Evolutionary conservation across 2,888 invertebrate species (phyloP).

Genomic region (Apocheima hispidaria): DNA sequence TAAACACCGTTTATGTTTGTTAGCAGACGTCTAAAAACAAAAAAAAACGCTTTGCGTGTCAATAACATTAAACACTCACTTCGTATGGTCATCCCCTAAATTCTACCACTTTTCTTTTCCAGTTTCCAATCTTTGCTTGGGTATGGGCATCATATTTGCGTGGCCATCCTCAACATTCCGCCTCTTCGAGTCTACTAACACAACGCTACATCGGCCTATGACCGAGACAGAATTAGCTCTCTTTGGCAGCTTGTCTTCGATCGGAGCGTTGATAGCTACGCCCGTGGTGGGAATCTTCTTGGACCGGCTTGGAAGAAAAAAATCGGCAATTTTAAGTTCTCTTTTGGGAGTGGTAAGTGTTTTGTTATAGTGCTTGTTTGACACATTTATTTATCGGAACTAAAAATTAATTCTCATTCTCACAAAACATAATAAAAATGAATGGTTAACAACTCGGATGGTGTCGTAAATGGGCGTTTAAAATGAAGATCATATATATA

Average conservation of each 20-base stretch:
- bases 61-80: too few relatives aligned
- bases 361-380: background rate
- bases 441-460: too few relatives aligned
- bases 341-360: slow-evolving; percentile 60
- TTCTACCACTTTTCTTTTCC: slow-evolving; percentile 18
- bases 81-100: too few relatives aligned
- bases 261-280: slow-evolving; percentile 63
- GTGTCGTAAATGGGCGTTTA: too few relatives aligned
- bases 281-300: slow-evolving; percentile 58
- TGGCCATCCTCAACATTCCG: slow-evolving; percentile 70
- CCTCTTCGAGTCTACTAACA: slow-evolving; percentile 65
- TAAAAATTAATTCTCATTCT: too few relatives aligned
- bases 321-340: slow-evolving; percentile 51
- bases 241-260: slow-evolving; percentile 64
- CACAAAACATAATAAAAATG: too few relatives aligned
- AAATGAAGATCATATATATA: too few relatives aligned
- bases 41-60: too few relatives aligned
- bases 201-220: slow-evolving; percentile 69
- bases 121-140: slow-evolving; percentile 65
- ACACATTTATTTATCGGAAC: too few relatives aligned
- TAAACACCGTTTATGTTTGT: too few relatives aligned
- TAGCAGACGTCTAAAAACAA: too few relatives aligned
- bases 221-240: slow-evolving; percentile 60
- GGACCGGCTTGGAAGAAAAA: slow-evolving; percentile 65
- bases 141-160: slow-evolving; percentile 63